Evolutionary conservation across 2,797 vertebrate species (phyloP).

Genomic region (Protosalanx chinensis): DNA sequence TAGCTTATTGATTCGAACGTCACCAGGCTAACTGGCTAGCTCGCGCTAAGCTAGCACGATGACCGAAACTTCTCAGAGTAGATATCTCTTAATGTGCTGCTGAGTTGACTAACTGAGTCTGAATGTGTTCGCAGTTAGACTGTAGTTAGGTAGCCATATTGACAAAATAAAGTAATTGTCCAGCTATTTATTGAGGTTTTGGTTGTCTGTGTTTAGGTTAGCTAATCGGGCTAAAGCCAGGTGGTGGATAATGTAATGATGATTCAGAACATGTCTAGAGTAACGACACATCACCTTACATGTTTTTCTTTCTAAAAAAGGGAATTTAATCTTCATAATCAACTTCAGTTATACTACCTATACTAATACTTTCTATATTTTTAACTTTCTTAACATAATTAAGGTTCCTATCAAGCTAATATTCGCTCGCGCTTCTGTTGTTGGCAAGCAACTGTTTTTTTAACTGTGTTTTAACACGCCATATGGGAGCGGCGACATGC

Average conservation of each 20-base stretch:
- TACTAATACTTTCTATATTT: too few species aligned
- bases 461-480: too few species aligned
- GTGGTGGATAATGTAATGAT: background rate
- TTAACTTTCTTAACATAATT: too few species aligned
- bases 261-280: background rate
- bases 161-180: too few species aligned
- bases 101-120: background rate
- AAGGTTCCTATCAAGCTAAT: too few species aligned
- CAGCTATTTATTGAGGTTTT: background rate
- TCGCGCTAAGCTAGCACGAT: background rate
- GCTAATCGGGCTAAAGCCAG: background rate
- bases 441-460: too few species aligned
- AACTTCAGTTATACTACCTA: too few species aligned
- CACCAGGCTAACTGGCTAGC: slow-evolving; percentile 5
- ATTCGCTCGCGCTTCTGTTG: too few species aligned
- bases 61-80: background rate
- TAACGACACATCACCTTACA: background rate
- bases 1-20: background rate
- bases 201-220: background rate
- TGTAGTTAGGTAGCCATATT: background rate
- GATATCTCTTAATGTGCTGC: background rate
- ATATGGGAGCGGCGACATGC: too few species aligned
- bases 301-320: too few species aligned
- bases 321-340: too few species aligned
- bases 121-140: background rate